A percentile compares a stretch with the other conserved stretches of the same genome.
phyloP scores from a whole-genome alignment of 2,888 invertebrate genomes.

The Amphipyra tragopoginis region DNA sequence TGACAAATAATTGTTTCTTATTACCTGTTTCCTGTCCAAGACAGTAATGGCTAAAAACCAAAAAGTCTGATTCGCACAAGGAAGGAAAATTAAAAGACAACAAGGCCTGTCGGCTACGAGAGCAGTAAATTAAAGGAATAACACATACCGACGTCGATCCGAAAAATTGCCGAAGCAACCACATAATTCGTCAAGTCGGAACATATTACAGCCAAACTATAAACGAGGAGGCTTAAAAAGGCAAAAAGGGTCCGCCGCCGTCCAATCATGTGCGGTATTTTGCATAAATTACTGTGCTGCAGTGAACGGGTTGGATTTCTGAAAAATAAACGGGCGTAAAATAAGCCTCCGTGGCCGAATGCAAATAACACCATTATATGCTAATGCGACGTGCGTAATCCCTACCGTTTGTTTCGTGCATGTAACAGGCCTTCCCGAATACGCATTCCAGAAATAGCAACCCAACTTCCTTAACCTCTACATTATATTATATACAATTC shows the following conservation, averaged over 20 bases:
- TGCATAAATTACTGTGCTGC: conserved; percentile 84
- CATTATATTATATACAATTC: conserved; percentile 41
- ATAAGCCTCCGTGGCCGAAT: conserved; percentile 80
- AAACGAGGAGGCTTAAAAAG: conserved; percentile 68
- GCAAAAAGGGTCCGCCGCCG: conserved; percentile 72
- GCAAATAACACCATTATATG: conserved; percentile 88
- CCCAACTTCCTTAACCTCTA: conserved; percentile 65
- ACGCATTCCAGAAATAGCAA: conserved; percentile 74
- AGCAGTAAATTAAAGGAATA: conserved; percentile 31
- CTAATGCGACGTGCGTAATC: conserved; percentile 85
- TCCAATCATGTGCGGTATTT: conserved; percentile 84
- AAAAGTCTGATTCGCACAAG: conserved; percentile 30
- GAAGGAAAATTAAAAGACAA: conserved; percentile 30
- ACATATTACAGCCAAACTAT: conserved; percentile 69
- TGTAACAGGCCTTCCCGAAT: conserved; percentile 74
- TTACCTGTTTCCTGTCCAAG: conserved; percentile 21
- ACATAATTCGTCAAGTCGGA: conserved; percentile 62
- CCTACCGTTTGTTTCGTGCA: conserved; percentile 75
- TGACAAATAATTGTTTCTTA: conserved; percentile 16
- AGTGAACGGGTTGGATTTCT: conserved; percentile 79
- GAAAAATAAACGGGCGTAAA: conserved; percentile 85
- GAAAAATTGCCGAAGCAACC: conserved; percentile 55
- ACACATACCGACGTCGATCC: conserved; percentile 30
- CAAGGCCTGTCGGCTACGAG: conserved; percentile 17
- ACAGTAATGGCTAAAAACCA: conserved; percentile 3